A percentile compares a stretch with the other conserved stretches of the same genome.
These are phyloP conservation scores for Anneissia japonica DNA, from an alignment of 35 echinoderm and acorn worm species.

Conservation along the genomic window DNA sequence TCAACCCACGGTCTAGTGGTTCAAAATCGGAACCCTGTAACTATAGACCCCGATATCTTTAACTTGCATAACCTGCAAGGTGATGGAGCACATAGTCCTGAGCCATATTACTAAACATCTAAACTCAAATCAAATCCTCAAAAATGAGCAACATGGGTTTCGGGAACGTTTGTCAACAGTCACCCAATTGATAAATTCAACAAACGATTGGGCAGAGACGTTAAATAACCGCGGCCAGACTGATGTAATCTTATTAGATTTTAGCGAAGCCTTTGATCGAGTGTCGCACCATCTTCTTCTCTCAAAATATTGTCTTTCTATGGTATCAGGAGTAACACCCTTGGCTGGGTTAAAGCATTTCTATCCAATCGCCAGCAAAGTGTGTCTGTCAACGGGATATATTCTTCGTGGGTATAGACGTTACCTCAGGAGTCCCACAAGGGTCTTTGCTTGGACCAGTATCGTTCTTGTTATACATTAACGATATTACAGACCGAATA, in stretches of 20 bases:
- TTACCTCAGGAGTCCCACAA: neutral
- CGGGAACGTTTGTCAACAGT: slow-evolving; percentile 1
- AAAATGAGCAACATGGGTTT: slow-evolving; percentile 9
- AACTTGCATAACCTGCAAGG: slow-evolving; percentile 23
- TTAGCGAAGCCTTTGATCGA: slow-evolving; percentile 27
- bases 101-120: slow-evolving; percentile 13
- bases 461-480: slow-evolving; percentile 9
- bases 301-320: slow-evolving; percentile 2
- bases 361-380: neutral
- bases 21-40: slow-evolving; percentile 6
- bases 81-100: slow-evolving; percentile 17
- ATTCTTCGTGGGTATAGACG: slow-evolving; percentile 20
- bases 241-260: slow-evolving; percentile 29
- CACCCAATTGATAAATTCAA: slow-evolving; percentile 6
- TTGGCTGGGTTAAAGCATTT: slow-evolving; percentile 24
- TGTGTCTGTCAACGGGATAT: slow-evolving; percentile 1
- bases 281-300: slow-evolving; percentile 2
- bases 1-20: too few species aligned
- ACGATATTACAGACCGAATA: slow-evolving; percentile 23
- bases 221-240: neutral
- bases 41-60: slow-evolving; percentile 38
- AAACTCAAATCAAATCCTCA: slow-evolving; percentile 3
- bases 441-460: slow-evolving; percentile 15
- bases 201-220: slow-evolving; percentile 3
- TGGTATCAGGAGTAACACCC: neutral